These are phyloP conservation scores for Ranitomeya variabilis DNA, from an alignment of 2,113 vertebrate species.

Conservation along the genomic window DNA sequence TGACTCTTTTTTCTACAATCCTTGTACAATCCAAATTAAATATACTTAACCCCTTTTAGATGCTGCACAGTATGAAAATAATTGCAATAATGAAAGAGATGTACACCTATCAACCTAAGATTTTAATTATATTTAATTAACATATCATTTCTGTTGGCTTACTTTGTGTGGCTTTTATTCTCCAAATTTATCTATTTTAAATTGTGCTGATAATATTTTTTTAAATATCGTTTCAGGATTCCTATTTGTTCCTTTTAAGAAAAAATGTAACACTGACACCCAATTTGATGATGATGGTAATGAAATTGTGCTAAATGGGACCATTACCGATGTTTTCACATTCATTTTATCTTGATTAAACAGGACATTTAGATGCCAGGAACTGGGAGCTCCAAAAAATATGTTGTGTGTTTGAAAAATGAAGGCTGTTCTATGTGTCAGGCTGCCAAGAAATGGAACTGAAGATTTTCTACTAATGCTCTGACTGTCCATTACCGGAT, in stretches of 20 bases:
- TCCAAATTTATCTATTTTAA: not conserved
- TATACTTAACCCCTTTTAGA: constrained; percentile 27
- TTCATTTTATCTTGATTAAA: not conserved
- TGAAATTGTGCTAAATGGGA: not conserved
- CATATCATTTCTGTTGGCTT: constrained; percentile 8
- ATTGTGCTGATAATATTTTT: not conserved
- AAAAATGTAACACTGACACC: not conserved
- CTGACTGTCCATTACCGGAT: not conserved
- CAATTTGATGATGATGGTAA: not conserved
- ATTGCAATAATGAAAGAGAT: constrained; percentile 12
- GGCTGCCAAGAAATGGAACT: not conserved
- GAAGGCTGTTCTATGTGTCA: not conserved
- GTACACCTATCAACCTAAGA: not conserved
- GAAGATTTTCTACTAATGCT: not conserved
- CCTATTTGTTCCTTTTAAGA: not conserved
- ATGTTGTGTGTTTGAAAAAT: not conserved
- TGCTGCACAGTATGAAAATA: constrained; percentile 10
- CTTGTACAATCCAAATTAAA: not conserved
- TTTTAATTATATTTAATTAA: constrained; percentile 32
- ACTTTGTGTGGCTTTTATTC: constrained; percentile 10
- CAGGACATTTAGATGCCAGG: not conserved
- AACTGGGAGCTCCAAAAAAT: not conserved
- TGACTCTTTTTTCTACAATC: not conserved
- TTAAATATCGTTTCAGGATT: not conserved
- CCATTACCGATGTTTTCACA: not conserved